Evolutionary conservation across 2,797 vertebrate species (phyloP).

Genomic region (Urophycis tenuis): DNA sequence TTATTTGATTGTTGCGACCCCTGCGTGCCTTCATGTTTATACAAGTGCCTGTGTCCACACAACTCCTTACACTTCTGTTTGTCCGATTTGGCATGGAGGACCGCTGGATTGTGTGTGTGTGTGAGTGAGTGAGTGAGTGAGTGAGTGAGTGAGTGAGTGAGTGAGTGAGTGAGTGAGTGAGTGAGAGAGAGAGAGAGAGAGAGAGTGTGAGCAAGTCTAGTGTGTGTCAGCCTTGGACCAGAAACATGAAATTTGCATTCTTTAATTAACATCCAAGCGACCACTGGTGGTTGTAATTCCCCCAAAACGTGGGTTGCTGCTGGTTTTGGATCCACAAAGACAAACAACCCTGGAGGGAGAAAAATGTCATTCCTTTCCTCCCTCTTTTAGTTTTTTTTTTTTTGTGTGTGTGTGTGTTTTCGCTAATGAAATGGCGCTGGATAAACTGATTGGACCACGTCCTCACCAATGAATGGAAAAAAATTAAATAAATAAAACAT

Average conservation of each 20-base stretch:
- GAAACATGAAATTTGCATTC: constrained; percentile 73
- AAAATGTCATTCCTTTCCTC: constrained; percentile 18
- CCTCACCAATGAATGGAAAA: constrained; percentile 35
- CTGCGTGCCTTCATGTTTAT: background rate
- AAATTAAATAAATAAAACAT: constrained; percentile 11
- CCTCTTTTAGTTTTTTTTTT: constrained; percentile 5
- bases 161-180: constrained; percentile 16
- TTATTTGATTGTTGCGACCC: no score
- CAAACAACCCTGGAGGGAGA: constrained; percentile 56
- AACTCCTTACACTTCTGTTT: background rate
- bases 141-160: constrained; percentile 21
- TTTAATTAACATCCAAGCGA: constrained; percentile 70
- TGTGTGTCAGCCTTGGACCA: constrained; percentile 67
- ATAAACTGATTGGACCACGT: constrained; percentile 53
- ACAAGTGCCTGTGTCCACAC: background rate
- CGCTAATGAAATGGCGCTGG: constrained; percentile 38
- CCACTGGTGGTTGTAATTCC: constrained; percentile 64
- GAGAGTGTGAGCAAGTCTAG: constrained; percentile 27
- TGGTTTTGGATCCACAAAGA: constrained; percentile 59
- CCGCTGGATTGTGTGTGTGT: constrained; percentile 7
- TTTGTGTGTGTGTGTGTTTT: background rate
- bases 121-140: constrained; percentile 11
- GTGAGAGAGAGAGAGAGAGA: background rate
- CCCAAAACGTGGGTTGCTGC: constrained; percentile 42
- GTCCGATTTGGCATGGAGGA: background rate